Percentiles rank a stretch among this genome's conserved stretches.
These are phyloP conservation scores for Psilopogon haemacephalus DNA, from an alignment of 2,113 vertebrate species.

Conservation along the genomic window DNA sequence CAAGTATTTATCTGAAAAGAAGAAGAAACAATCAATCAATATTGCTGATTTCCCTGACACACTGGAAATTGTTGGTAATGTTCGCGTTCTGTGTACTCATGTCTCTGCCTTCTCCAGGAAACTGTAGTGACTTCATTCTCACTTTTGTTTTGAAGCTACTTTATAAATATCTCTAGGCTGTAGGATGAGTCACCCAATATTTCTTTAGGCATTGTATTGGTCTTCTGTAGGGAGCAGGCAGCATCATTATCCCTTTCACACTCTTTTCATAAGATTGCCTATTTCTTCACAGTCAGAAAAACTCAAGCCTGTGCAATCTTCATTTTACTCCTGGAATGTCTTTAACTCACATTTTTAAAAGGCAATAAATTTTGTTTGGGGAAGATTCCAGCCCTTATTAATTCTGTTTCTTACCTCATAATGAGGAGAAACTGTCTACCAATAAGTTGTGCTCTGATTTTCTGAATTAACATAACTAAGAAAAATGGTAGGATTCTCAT, in stretches of 20 bases:
- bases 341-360: background rate
- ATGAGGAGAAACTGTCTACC: background rate
- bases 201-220: background rate
- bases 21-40: background rate
- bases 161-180: constrained; percentile 1
- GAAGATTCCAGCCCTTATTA: background rate
- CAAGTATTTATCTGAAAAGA: background rate
- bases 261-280: background rate
- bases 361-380: background rate
- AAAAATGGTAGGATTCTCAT: background rate
- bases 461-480: background rate
- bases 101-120: background rate
- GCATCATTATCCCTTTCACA: background rate
- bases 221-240: background rate
- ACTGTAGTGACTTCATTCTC: background rate
- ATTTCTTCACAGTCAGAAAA: background rate
- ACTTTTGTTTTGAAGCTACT: constrained; percentile 4
- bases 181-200: constrained; percentile 19
- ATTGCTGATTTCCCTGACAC: background rate
- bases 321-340: background rate
- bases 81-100: background rate
- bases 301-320: background rate
- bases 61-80: background rate
- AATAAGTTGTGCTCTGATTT: background rate
- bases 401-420: background rate